Percentiles rank a stretch among this genome's conserved stretches.
Conservation (phyloP, 2,888 invertebrate species). For the Caenorhabditis parvicauda region DNA sequence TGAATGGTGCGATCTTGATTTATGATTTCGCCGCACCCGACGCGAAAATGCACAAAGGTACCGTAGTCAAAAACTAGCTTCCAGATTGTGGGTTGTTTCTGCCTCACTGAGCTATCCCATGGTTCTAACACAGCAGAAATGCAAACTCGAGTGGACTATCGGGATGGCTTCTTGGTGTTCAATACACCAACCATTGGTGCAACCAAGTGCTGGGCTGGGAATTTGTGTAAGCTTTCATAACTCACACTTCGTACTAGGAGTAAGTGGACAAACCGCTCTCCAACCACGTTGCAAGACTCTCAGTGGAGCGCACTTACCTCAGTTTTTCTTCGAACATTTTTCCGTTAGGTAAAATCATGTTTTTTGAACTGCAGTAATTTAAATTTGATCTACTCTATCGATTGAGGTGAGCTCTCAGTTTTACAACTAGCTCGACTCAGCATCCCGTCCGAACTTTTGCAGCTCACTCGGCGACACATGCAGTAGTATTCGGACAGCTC, state of each 20-base stretch:
- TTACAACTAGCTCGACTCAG: no score
- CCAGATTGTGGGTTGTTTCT: conserved; percentile 77
- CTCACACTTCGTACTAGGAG: neutral
- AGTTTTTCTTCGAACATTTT: no score
- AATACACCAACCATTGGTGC: conserved; percentile 78
- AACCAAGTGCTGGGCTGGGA: conserved; percentile 85
- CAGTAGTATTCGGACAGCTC: conserved; percentile 83
- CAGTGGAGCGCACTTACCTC: no score
- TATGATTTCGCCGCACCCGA: neutral
- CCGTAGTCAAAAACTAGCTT: neutral
- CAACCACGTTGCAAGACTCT: no score
- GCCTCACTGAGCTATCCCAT: conserved; percentile 84
- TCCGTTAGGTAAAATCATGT: no score
- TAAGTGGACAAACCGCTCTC: no score
- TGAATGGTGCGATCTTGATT: no score
- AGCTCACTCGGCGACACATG: conserved; percentile 75
- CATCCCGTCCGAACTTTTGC: neutral
- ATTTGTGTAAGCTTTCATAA: conserved; percentile 65
- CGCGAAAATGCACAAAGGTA: neutral
- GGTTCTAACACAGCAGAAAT: conserved; percentile 76
- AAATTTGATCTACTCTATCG: no score
- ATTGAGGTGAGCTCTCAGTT: no score
- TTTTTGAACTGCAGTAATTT: no score
- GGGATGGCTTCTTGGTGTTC: conserved; percentile 72
- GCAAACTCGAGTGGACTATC: conserved; percentile 35